Evolutionary conservation across 2,113 vertebrate species (phyloP), one percentile per base, ranked within the genome.

Genomic region (Lipotes vexillifer): DNA sequence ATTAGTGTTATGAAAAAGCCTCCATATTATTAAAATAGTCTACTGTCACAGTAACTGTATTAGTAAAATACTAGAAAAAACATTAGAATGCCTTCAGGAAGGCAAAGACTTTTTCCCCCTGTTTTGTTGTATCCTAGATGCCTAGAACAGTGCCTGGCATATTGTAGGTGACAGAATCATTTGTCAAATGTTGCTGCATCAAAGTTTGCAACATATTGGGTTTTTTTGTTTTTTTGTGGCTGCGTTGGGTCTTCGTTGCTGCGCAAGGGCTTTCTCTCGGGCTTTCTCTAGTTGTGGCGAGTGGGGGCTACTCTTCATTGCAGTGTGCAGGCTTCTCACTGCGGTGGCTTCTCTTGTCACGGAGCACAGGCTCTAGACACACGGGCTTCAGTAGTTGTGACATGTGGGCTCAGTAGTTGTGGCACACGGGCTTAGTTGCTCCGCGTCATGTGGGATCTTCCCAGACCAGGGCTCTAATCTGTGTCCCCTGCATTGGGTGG

Each of bases 201-300:
- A 86, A 52, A 52, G 4, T 82, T 66, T 71, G 20, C n/a, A 88
- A 63, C 2, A 6, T 49, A 82, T 9, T 90, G 9, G 23, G 57
- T 90, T 93, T 17, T 17, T 18, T 17, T 52, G 15, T 18, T 6
- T 52, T 52, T 2, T 17, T 52, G 52, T 52, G 52, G 17, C 15
- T 52, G 52, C 0, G 0, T 18, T 52, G 5, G 52, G 52, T 52
- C 0, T 52, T 52, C 5, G 15, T 18, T 52, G 52, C 15, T 18
- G 52, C 17, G 1, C 5, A 5, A 0, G 4, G 14, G 49, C 49
- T 49, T 49, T 49, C 49, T 49, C 49, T 49, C 13, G 0, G 4
- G 49, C 52, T 52, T 52, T 52, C 52, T 52, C 52, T 52, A 52
- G 52, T 52, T 6, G 52, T 0, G 52, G 52, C 5, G 0, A 0